phyloP scores from a whole-genome alignment of 2,888 invertebrate species.

The Lithosia quadra region DNA sequence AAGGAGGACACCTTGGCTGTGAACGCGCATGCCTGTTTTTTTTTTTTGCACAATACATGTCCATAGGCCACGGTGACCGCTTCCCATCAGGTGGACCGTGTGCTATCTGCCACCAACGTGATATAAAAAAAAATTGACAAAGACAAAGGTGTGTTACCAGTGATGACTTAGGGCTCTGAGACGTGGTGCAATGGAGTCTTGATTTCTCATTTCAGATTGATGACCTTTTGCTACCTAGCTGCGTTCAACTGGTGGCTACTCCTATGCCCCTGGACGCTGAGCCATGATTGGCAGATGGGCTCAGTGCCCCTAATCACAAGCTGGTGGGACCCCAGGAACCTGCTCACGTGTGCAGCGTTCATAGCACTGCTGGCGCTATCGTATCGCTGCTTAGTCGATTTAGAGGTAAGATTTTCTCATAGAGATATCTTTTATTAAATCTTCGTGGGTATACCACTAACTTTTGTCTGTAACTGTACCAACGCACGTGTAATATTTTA shows the following conservation, averaged over 20 bases:
- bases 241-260: constrained; percentile 94
- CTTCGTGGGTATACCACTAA: neutral
- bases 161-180: no score
- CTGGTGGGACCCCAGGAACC: constrained; percentile 90
- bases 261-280: constrained; percentile 92
- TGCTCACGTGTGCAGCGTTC: constrained; percentile 90
- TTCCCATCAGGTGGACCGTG: no score
- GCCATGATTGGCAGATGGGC: constrained; percentile 97
- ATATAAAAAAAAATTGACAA: no score
- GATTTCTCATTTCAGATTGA: constrained; percentile 84
- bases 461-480: neutral
- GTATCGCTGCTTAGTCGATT: constrained; percentile 88
- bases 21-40: no score
- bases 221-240: constrained; percentile 94
- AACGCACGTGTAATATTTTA: no score
- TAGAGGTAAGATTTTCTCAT: constrained; percentile 87
- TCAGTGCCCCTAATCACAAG: constrained; percentile 92
- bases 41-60: no score
- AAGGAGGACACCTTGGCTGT: no score
- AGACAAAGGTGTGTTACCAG: no score
- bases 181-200: neutral
- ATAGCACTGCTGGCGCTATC: constrained; percentile 87
- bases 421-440: neutral
- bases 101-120: no score
- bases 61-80: no score